Conservation (phyloP, 2,888 invertebrate species). For the Morinoia aosen region DNA sequence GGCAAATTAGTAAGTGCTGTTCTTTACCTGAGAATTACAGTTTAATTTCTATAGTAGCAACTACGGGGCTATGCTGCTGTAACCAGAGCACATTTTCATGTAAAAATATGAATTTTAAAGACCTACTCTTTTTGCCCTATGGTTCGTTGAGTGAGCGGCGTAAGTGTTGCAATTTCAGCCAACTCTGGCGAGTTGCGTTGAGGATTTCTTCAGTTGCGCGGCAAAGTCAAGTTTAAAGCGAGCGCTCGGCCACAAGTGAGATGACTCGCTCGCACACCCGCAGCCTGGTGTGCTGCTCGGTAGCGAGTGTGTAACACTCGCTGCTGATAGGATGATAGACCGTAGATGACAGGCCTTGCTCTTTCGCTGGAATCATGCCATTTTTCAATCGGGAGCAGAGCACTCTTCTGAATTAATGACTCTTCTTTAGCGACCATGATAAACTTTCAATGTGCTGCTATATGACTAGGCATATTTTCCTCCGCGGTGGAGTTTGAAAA, state of each 20-base stretch:
- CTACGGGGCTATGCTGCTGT: background rate
- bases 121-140: background rate
- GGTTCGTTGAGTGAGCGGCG: background rate
- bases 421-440: background rate
- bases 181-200: background rate
- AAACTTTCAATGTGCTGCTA: background rate
- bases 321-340: background rate
- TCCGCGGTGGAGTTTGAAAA: background rate
- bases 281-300: background rate
- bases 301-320: background rate
- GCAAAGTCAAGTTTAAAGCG: background rate
- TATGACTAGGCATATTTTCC: background rate
- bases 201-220: background rate
- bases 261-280: background rate
- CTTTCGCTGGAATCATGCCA: background rate
- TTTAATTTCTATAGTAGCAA: background rate
- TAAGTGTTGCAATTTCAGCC: background rate
- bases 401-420: background rate
- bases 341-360: background rate
- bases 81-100: background rate
- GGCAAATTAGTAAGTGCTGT: background rate
- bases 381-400: background rate
- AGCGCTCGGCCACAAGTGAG: background rate
- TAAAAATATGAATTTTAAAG: background rate
- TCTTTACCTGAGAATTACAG: background rate